Conservation (phyloP, 2,888 invertebrate species). For the Calliphora vomitoria region DNA sequence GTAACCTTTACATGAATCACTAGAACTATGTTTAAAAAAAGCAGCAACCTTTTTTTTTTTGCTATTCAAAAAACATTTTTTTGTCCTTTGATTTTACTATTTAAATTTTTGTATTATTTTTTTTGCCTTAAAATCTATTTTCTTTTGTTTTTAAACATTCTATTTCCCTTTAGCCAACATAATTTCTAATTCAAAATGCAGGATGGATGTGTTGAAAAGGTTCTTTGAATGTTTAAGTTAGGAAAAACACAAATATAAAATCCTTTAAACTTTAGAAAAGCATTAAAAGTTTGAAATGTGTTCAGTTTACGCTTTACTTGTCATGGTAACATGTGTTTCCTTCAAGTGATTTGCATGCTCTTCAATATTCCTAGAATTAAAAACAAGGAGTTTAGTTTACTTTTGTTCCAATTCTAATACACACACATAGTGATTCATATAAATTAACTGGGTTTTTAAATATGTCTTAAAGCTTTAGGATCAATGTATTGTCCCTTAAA, state of each 20-base stretch:
- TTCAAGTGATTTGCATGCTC: not conserved
- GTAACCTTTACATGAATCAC: too few relatives aligned
- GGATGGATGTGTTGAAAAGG: slow-evolving; percentile 23
- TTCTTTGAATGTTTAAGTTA: slow-evolving; percentile 19
- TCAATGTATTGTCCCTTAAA: not conserved
- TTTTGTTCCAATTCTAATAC: not conserved
- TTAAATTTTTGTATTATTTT: not conserved
- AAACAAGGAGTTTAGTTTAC: not conserved
- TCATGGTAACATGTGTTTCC: slow-evolving; percentile 31
- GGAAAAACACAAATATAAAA: not conserved
- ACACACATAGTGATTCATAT: not conserved
- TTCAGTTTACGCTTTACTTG: slow-evolving; percentile 3
- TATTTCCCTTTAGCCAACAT: not conserved
- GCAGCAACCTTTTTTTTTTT: too few relatives aligned
- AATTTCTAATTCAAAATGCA: not conserved
- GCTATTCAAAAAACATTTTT: too few relatives aligned
- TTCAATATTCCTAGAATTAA: not conserved
- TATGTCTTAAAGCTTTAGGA: not conserved
- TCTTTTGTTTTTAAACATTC: not conserved
- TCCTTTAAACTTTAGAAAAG: slow-evolving; percentile 2
- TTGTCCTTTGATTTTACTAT: too few relatives aligned
- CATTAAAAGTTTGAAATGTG: slow-evolving; percentile 11
- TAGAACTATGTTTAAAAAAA: too few relatives aligned
- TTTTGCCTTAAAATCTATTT: not conserved
- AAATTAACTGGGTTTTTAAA: not conserved